Percentiles rank a stretch among this genome's conserved stretches.
Evolutionary conservation across 64 coral and sea anemone species (phyloP).

Genomic region (Montipora efflorescens): DNA sequence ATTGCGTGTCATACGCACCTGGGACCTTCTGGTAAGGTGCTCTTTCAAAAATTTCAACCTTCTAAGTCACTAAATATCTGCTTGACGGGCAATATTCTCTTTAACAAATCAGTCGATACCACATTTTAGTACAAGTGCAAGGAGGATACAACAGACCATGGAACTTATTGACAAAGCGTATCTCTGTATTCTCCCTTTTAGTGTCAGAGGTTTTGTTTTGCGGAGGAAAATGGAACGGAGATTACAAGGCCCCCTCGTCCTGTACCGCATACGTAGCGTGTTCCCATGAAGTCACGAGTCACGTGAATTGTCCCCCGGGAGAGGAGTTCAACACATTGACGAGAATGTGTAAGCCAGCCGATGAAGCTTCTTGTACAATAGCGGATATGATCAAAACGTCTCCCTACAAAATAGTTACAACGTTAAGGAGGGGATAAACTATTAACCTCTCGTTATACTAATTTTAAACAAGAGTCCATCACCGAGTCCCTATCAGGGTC

Average conservation of each 20-base stretch:
- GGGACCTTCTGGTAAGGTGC: too few relatives aligned
- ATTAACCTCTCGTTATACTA: background rate
- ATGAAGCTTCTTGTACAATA: background rate
- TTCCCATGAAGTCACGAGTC: constrained; percentile 42
- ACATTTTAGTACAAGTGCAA: too few relatives aligned
- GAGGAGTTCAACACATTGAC: constrained; percentile 29
- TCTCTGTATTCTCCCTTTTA: constrained; percentile 10
- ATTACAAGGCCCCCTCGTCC: constrained; percentile 36
- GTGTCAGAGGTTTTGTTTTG: constrained; percentile 48
- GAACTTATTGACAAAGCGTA: too few relatives aligned
- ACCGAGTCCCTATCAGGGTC: too few relatives aligned
- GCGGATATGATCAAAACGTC: background rate
- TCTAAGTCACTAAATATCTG: too few relatives aligned
- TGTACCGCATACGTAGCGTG: constrained; percentile 54
- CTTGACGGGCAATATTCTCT: too few relatives aligned
- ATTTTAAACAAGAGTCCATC: too few relatives aligned
- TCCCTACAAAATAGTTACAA: background rate
- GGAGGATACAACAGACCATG: too few relatives aligned
- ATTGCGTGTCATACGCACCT: too few relatives aligned
- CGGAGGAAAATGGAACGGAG: constrained; percentile 44
- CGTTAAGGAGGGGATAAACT: background rate
- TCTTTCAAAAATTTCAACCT: too few relatives aligned
- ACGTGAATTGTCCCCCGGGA: constrained; percentile 45
- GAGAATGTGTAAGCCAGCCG: background rate
- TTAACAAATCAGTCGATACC: too few relatives aligned